Base-by-base conservation (phyloP, 1,140 invertebrate genomes). In the Drepana arcuata region DNA sequence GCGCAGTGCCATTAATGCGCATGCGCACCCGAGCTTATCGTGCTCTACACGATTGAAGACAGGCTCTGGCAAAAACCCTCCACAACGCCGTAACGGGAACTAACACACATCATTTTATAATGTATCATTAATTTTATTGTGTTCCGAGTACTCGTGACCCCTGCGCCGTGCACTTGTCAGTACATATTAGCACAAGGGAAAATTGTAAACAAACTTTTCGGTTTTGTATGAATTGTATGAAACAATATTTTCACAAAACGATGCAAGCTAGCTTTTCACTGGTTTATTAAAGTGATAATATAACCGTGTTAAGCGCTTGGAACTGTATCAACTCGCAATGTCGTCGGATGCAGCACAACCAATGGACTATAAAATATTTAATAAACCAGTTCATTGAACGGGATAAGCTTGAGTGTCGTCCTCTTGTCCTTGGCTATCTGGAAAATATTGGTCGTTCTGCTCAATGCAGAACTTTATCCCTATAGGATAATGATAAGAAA, bases 11-110 rank as follows among this genome's bases (percentile, higher is more conserved):
- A 49, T 53, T 60, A 59, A 58, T 65, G 52, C 48, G 44, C 54
- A 55, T 65, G 55, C 54, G 67, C 74, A 74, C 46, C 65, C 50
- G 53, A 74, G 68, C 72, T 59, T 77, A 69, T 74, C 74, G 64
- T 46, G 58, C 59, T 57, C 63, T 60, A 67, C 61, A 59, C 50
- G 61, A 64, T 61, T 58, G 58, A 60, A 72, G 57, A 66, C 56
- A 63, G 59, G 55, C 55, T 21, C 49, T n/a, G n/a, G 59, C 61
- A 78, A 78, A 78, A 78, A 78, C 69, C 49, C 49, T 59, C 54
- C 43, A 2, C 24, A 21, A 4, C 18, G 4, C n/a, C 56, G 49
- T 78, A 78, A 78, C 73, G 73, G 68, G 67, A 53, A 43, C 41
- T 56, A 45, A 54, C 47, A 48, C 42, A 53, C 40, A 45, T 55